phyloP scores from a whole-genome alignment of 2,113 vertebrate species.

The Sapajus apella region DNA sequence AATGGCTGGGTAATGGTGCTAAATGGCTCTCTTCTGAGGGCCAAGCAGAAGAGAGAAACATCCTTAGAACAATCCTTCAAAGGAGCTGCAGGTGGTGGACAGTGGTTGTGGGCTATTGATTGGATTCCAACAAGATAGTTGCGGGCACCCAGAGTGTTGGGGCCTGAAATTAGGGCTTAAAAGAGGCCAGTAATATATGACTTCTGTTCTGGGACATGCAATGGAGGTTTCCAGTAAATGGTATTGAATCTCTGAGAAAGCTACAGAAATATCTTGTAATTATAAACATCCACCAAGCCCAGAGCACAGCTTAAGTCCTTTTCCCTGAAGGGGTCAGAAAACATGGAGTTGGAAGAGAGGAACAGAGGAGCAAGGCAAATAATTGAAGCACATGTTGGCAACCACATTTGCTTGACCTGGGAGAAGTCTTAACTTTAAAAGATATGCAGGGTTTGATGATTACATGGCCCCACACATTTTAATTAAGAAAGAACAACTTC shows the following conservation, averaged over 20 bases:
- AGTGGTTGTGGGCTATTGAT: not conserved
- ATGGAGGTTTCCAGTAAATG: not conserved
- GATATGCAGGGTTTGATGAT: not conserved
- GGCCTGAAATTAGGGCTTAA: not conserved
- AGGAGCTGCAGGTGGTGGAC: not conserved
- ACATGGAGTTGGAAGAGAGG: not conserved
- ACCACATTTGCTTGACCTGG: not conserved
- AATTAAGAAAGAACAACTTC: not conserved
- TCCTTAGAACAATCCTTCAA: not conserved
- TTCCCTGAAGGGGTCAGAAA: not conserved
- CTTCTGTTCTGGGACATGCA: not conserved
- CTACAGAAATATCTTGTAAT: not conserved
- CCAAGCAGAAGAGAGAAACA: not conserved
- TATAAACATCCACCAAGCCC: not conserved
- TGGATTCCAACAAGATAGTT: not conserved
- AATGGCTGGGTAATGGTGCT: not conserved
- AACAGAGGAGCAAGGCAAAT: not conserved
- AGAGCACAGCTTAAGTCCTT: not conserved
- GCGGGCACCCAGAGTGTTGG: not conserved
- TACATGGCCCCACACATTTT: not conserved
- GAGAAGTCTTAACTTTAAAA: not conserved
- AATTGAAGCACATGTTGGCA: not conserved
- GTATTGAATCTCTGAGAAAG: not conserved
- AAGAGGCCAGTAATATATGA: not conserved
- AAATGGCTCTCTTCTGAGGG: not conserved